These are phyloP conservation scores for Oncorhynchus tshawytscha DNA, from an alignment of 2,113 vertebrate genomes.

Conservation along the genomic window DNA sequence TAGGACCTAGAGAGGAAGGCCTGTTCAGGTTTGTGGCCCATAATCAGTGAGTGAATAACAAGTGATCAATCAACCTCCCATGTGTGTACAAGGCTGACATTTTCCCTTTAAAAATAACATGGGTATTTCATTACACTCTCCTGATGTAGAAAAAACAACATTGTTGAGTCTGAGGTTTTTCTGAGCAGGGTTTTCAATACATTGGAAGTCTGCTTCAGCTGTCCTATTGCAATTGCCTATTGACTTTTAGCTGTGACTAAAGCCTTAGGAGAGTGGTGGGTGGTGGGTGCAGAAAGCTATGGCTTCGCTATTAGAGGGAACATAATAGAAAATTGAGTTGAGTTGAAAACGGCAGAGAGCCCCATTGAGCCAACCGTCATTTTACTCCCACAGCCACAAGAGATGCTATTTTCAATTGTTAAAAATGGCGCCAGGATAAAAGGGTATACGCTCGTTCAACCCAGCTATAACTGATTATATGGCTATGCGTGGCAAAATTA, in stretches of 20 bases:
- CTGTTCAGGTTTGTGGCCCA: conserved; percentile 57
- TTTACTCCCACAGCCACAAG: conserved; percentile 23
- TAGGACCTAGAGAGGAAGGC: neutral
- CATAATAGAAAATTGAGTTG: conserved; percentile 39
- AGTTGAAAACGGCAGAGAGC: conserved; percentile 43
- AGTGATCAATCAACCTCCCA: conserved; percentile 58
- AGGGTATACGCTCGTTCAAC: conserved; percentile 44
- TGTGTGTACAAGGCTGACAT: conserved; percentile 55
- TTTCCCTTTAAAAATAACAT: conserved; percentile 56
- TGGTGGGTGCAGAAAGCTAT: neutral
- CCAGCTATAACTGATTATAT: conserved; percentile 50
- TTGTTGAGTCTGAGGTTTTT: neutral
- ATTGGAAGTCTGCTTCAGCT: neutral
- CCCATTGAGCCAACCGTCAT: conserved; percentile 37
- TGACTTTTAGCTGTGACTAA: too few relatives aligned
- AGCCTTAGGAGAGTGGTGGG: conserved; percentile 5
- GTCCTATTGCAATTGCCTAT: too few relatives aligned
- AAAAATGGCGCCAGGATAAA: conserved; percentile 44
- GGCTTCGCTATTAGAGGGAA: conserved; percentile 27
- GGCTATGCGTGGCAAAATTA: conserved; percentile 39
- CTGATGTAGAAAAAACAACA: neutral
- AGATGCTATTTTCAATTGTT: conserved; percentile 53
- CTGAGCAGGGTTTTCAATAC: neutral
- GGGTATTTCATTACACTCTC: conserved; percentile 36
- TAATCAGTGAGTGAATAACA: conserved; percentile 61